Conservation (phyloP, 2,888 invertebrate genomes). For the Scaptomyza parva region DNA sequence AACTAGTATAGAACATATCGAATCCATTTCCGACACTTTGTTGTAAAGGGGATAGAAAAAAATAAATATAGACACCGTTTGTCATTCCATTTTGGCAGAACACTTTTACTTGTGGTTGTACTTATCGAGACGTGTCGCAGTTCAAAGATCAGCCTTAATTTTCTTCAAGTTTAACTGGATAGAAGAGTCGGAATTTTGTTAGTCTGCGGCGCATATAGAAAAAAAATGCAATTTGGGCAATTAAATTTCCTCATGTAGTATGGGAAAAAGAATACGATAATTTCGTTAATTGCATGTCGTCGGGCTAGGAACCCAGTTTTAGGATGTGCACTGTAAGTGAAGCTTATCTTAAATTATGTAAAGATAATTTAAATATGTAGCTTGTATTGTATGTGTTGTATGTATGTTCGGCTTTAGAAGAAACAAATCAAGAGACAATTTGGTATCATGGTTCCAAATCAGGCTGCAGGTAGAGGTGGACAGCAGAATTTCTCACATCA, state of each 20-base stretch:
- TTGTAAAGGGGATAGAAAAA: neutral
- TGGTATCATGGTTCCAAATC: fast-evolving
- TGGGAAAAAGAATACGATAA: constrained; percentile 15
- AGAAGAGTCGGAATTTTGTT: no score
- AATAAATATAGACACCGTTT: neutral
- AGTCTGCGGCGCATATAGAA: no score
- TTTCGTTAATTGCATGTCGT: neutral
- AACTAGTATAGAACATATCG: neutral
- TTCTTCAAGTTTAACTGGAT: no score
- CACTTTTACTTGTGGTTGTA: neutral
- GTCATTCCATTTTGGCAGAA: neutral
- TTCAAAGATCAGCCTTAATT: no score
- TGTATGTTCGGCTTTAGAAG: neutral
- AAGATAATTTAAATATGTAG: no score
- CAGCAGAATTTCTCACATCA: neutral
- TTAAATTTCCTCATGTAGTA: neutral
- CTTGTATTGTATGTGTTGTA: neutral
- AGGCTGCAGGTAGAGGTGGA: neutral
- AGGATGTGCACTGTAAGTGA: constrained; percentile 10
- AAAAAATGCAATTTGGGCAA: no score
- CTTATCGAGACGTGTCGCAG: no score
- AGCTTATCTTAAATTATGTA: neutral
- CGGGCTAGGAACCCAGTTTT: neutral
- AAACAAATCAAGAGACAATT: neutral
- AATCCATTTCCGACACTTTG: neutral